Evolutionary conservation across 2,888 invertebrate genomes (phyloP).

Genomic region (Miltochrista miniata): DNA sequence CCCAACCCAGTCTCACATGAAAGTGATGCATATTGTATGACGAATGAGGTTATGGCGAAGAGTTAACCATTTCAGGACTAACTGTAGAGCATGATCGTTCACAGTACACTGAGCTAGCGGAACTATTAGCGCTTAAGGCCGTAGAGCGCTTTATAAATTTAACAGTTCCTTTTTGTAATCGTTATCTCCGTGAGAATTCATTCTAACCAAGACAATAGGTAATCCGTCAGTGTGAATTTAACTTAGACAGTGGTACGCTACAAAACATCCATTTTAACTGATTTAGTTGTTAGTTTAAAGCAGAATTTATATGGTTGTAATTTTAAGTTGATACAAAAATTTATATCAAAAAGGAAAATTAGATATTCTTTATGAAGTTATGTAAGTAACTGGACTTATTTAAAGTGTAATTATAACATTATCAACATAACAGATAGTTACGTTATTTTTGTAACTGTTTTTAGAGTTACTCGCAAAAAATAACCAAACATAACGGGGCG

Average conservation of each 20-base stretch:
- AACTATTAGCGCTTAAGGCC: too few relatives aligned
- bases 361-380: too few relatives aligned
- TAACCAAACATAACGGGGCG: neutral
- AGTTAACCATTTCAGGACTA: too few relatives aligned
- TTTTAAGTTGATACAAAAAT: neutral
- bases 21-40: too few relatives aligned
- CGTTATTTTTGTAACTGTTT: neutral
- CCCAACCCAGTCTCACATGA: too few relatives aligned
- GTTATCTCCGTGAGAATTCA: conserved; percentile 34
- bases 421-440: neutral
- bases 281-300: conserved; percentile 5
- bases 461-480: neutral
- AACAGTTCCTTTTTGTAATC: conserved; percentile 11
- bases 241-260: neutral
- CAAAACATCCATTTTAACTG: neutral
- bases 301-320: conserved; percentile 3
- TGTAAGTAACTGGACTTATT: too few relatives aligned
- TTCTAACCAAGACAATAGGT: conserved; percentile 29
- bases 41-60: too few relatives aligned
- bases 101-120: too few relatives aligned
- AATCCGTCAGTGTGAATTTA: conserved; percentile 19
- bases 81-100: neutral
- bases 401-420: neutral
- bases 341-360: neutral
- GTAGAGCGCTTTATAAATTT: neutral